These are phyloP conservation scores for Oxycera nigricornis DNA, from an alignment of 2,888 invertebrate genomes.

Conservation along the genomic window DNA sequence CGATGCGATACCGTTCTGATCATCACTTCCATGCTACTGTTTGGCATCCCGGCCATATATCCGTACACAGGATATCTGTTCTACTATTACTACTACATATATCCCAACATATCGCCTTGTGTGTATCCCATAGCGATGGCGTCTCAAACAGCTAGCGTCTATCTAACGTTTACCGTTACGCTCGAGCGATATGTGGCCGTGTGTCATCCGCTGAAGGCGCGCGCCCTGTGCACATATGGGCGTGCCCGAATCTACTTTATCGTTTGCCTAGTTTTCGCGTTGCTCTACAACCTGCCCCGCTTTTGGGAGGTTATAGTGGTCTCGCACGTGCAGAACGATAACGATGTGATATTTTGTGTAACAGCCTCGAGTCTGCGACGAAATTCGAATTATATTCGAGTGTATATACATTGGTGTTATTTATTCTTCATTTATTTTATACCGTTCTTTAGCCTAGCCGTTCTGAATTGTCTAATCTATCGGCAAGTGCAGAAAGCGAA, in stretches of 20 bases:
- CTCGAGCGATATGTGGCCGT: slow-evolving; percentile 94
- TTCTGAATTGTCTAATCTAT: slow-evolving; percentile 91
- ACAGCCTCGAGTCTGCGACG: slow-evolving; percentile 72
- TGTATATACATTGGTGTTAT: slow-evolving; percentile 95
- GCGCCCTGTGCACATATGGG: slow-evolving; percentile 89
- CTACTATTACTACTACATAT: slow-evolving; percentile 79
- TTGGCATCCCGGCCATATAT: slow-evolving; percentile 86
- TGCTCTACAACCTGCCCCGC: slow-evolving; percentile 85
- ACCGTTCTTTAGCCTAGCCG: slow-evolving; percentile 86
- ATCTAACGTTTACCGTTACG: slow-evolving; percentile 88
- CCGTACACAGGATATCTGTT: slow-evolving; percentile 80
- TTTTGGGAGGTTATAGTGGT: slow-evolving; percentile 73
- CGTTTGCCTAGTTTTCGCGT: slow-evolving; percentile 79
- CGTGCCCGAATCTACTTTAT: slow-evolving; percentile 85
- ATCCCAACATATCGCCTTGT: slow-evolving; percentile 80
- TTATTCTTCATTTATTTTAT: slow-evolving; percentile 92
- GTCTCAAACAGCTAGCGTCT: slow-evolving; percentile 92
- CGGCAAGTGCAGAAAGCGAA: slow-evolving; percentile 88
- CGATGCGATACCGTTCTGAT: slow-evolving; percentile 92
- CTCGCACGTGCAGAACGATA: slow-evolving; percentile 59
- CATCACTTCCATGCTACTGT: slow-evolving; percentile 82
- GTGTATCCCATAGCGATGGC: slow-evolving; percentile 85
- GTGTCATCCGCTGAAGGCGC: slow-evolving; percentile 86
- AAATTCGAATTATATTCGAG: slow-evolving; percentile 76
- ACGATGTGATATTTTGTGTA: slow-evolving; percentile 74